Evolutionary conservation across 2,113 vertebrate genomes (phyloP), one percentile per base, ranked within the genome.

Genomic region (Oreochromis tanganicae): DNA sequence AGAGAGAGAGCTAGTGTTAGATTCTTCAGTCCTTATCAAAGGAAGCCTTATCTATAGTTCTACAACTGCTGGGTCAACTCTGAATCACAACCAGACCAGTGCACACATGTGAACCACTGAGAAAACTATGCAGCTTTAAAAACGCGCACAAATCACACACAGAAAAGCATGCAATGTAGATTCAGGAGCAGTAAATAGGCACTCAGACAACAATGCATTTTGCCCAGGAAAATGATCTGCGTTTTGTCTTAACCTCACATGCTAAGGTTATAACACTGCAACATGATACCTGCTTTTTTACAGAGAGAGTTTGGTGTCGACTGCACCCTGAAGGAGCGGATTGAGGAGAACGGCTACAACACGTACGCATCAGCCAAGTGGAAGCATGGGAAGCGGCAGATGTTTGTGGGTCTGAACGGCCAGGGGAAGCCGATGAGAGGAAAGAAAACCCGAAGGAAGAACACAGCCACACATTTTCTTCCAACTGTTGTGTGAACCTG

Each of bases 301-400:
- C 97, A 99, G 98, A 98, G 97, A 82, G 98, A 98, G 63, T 99
- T 98, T 81, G 97, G 97, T 56, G 96, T 96, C 2, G 98, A 99
- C 95, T 99, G 98, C 95, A 98, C 97, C 86, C 93, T 99, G 94
- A 99, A 98, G 94, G 98, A 99, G 92, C 96, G 98, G 50, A 99
- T 99, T 88, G 98, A 99, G 95, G 98, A 99, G 96, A 99, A 99
- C 4, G 98, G 98, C 84, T 99, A 99, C 94, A 99, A 99, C 91
- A 99, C 98, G 2, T 99, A 99, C 0, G 98, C 98, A 0, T 99
- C 98, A 3, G 97, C 98, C 24, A 96, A 97, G 93, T 99, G 98
- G 98, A 98, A 96, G 92, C 97, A 98, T 93, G 98, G 98, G 10
- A 98, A 97, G 91, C 97, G 97, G 79, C 97, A 98, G 94, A 99